These are phyloP conservation scores for Drosophila stalkeri DNA, from an alignment of 2,888 invertebrate species.

Conservation along the genomic window DNA sequence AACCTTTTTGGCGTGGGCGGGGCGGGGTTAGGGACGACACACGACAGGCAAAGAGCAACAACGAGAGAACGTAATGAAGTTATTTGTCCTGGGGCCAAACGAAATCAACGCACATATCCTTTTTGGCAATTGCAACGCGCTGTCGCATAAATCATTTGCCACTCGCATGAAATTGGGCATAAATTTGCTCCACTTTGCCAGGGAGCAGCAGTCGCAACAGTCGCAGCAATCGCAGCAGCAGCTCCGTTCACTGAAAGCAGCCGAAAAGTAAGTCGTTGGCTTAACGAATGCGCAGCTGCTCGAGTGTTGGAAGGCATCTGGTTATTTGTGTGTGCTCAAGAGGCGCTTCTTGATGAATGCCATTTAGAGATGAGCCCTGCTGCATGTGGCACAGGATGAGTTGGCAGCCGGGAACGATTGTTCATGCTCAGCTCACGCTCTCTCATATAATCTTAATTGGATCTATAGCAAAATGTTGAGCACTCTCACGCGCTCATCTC, in stretches of 20 bases:
- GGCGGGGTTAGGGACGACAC: neutral
- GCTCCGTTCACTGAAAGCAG: slow-evolving; percentile 17
- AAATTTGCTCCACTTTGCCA: slow-evolving; percentile 78
- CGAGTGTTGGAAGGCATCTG: slow-evolving; percentile 20
- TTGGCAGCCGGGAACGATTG: neutral
- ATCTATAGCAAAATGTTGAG: neutral
- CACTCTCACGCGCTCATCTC: slow-evolving; percentile 53
- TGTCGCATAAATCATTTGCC: slow-evolving; percentile 80
- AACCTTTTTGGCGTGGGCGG: slow-evolving; percentile 30
- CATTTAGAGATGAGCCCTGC: slow-evolving; percentile 38
- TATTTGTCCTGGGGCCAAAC: slow-evolving; percentile 79
- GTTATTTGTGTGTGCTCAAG: slow-evolving; percentile 22
- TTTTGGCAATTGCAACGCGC: slow-evolving; percentile 79
- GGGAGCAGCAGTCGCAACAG: slow-evolving; percentile 1
- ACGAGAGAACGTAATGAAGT: slow-evolving; percentile 69
- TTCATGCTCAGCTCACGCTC: neutral
- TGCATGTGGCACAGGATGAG: slow-evolving; percentile 3
- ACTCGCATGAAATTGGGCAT: slow-evolving; percentile 81
- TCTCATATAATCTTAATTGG: slow-evolving; percentile 22
- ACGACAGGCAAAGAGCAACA: slow-evolving; percentile 1
- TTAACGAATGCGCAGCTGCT: slow-evolving; percentile 73
- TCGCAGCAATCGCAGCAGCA: no score
- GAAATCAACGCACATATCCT: slow-evolving; percentile 81
- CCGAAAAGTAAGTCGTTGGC: slow-evolving; percentile 73
- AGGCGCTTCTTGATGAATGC: slow-evolving; percentile 39